Percentiles rank a stretch among this genome's conserved stretches.
Evolutionary conservation across 2,888 invertebrate genomes (phyloP).

Genomic region (Anaspis maculata): DNA sequence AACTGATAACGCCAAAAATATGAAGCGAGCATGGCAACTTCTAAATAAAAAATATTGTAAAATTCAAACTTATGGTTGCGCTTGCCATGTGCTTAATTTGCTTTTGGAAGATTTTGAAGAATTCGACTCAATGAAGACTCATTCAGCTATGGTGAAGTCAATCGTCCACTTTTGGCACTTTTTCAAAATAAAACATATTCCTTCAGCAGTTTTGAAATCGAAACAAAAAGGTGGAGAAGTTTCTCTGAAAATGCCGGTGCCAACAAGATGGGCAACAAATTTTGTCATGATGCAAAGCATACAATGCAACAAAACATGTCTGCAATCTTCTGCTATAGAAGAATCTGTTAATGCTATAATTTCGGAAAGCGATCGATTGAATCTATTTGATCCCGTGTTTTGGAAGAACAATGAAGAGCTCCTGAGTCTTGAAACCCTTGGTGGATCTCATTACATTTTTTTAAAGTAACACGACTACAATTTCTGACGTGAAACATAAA

Average conservation of each 20-base stretch:
- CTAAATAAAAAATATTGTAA: neutral
- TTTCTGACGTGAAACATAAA: neutral
- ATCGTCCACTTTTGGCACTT: neutral
- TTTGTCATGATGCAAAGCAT: neutral
- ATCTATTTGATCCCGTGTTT: neutral
- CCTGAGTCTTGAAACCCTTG: neutral
- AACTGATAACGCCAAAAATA: neutral
- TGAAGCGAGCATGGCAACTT: neutral
- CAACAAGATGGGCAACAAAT: neutral
- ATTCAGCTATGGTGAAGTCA: neutral
- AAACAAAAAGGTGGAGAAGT: neutral
- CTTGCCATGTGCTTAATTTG: neutral
- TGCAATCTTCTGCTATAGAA: neutral
- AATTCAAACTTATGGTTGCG: neutral
- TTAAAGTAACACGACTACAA: neutral
- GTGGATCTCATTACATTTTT: neutral
- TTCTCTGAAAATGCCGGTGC: neutral
- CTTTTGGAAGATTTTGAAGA: neutral
- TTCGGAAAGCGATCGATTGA: neutral
- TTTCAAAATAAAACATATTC: neutral
- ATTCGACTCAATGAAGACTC: neutral
- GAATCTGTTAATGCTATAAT: neutral
- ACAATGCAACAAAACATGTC: neutral
- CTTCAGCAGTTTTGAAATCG: neutral
- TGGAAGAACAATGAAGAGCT: neutral